A percentile compares a stretch with the other conserved stretches of the same genome.
phyloP scores from a whole-genome alignment of 2,113 vertebrate genomes.

The Syngnathus scovelli region DNA sequence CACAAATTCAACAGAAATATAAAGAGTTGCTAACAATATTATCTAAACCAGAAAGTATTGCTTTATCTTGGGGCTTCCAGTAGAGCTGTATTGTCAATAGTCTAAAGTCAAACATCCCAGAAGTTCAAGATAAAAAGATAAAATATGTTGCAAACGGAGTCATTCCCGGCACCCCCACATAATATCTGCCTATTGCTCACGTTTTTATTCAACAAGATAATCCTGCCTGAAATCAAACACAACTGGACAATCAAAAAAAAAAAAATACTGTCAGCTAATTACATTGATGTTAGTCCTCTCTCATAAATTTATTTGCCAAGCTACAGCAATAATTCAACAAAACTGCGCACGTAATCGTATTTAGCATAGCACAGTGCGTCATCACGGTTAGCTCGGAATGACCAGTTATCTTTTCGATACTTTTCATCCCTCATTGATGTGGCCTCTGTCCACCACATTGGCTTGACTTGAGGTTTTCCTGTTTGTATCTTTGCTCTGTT shows the following conservation, averaged over 20 bases:
- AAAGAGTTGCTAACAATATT: not conserved
- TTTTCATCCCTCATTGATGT: not conserved
- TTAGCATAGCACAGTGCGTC: not conserved
- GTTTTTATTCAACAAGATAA: not conserved
- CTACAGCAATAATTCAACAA: not conserved
- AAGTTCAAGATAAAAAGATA: no score
- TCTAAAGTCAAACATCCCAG: no score
- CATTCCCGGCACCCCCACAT: not conserved
- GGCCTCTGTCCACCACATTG: not conserved
- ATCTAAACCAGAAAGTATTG: not conserved
- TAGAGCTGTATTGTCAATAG: no score
- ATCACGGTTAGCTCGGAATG: slow-evolving; percentile 2
- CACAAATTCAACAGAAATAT: not conserved
- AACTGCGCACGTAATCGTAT: not conserved
- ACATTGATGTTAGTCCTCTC: not conserved
- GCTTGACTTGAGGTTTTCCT: slow-evolving; percentile 2
- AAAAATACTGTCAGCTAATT: not conserved
- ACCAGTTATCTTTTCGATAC: slow-evolving; percentile 3
- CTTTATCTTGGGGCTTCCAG: no score
- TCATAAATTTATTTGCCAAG: not conserved
- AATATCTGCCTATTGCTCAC: not conserved
- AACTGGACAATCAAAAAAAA: no score
- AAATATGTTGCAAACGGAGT: not conserved
- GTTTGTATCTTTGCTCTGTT: not conserved
- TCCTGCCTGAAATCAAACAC: no score